These are phyloP conservation scores for Homarus gammarus DNA, from an alignment of 2,888 invertebrate species.

Conservation along the genomic window DNA sequence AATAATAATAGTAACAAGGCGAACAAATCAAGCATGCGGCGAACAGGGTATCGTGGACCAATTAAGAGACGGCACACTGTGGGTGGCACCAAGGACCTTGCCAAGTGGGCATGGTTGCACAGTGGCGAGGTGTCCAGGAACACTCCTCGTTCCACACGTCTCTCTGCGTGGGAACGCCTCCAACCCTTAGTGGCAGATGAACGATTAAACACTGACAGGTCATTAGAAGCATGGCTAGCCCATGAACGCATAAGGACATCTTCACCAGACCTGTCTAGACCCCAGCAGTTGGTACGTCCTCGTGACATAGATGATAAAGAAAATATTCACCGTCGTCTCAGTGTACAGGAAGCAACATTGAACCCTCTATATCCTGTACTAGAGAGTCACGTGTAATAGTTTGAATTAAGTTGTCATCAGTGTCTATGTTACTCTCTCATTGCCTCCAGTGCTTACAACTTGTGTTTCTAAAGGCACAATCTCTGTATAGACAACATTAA, in stretches of 20 bases:
- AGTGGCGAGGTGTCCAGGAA: conserved; percentile 52
- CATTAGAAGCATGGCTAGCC: conserved; percentile 63
- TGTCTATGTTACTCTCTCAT: conserved; percentile 24
- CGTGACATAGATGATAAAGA: conserved; percentile 53
- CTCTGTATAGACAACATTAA: background rate
- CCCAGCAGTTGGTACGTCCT: conserved; percentile 66
- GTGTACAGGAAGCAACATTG: conserved; percentile 66
- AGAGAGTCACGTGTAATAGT: conserved; percentile 73
- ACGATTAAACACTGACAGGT: conserved; percentile 59
- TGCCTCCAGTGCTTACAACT: conserved; percentile 6
- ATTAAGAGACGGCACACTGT: conserved; percentile 93
- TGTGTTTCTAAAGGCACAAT: conserved; percentile 21
- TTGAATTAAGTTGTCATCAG: background rate
- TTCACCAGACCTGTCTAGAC: conserved; percentile 71
- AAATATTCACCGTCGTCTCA: conserved; percentile 64
- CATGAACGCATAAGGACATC: conserved; percentile 64
- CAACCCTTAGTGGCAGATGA: conserved; percentile 67
- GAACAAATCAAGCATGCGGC: conserved; percentile 46
- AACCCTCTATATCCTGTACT: conserved; percentile 73
- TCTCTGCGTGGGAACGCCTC: conserved; percentile 67
- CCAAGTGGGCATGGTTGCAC: conserved; percentile 63
- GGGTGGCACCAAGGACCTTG: conserved; percentile 93
- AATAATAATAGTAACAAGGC: conserved; percentile 49
- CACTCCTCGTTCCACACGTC: conserved; percentile 45
- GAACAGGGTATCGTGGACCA: conserved; percentile 61